Percentiles rank a stretch among this genome's conserved stretches.
Evolutionary conservation across 2,113 vertebrate species (phyloP).

Genomic region (Bolborhynchus lineola): DNA sequence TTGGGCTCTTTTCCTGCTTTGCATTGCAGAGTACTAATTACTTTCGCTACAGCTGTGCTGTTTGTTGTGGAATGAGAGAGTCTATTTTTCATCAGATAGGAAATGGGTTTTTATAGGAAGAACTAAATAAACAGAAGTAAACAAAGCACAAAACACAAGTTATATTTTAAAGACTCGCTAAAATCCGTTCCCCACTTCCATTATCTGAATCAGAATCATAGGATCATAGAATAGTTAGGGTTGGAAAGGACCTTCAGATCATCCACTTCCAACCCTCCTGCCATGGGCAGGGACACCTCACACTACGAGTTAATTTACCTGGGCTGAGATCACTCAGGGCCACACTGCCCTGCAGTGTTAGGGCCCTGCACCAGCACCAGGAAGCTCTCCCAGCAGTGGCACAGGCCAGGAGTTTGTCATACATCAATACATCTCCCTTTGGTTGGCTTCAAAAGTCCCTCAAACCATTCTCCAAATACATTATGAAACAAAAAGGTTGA

Average conservation of each 20-base stretch:
- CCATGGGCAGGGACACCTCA: too few species aligned
- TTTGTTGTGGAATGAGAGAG: background rate
- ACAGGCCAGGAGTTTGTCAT: background rate
- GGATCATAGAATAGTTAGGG: too few species aligned
- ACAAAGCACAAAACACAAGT: background rate
- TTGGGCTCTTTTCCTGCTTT: background rate
- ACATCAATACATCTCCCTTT: background rate
- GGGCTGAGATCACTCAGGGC: background rate
- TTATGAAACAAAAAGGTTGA: background rate
- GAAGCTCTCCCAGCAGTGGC: background rate
- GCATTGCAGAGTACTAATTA: background rate
- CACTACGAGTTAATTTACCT: background rate
- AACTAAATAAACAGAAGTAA: background rate
- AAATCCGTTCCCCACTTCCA: background rate
- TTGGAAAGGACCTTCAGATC: too few species aligned
- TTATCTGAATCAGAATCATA: background rate
- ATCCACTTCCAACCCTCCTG: too few species aligned
- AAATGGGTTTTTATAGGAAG: background rate
- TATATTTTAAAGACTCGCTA: background rate
- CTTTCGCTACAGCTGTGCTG: accelerated
- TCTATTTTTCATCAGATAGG: background rate
- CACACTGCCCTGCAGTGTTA: accelerated
- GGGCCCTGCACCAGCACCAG: background rate
- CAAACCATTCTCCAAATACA: background rate
- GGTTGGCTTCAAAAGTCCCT: background rate